phyloP scores from a whole-genome alignment of 2,888 invertebrate genomes.

The Saturnia japonica region DNA sequence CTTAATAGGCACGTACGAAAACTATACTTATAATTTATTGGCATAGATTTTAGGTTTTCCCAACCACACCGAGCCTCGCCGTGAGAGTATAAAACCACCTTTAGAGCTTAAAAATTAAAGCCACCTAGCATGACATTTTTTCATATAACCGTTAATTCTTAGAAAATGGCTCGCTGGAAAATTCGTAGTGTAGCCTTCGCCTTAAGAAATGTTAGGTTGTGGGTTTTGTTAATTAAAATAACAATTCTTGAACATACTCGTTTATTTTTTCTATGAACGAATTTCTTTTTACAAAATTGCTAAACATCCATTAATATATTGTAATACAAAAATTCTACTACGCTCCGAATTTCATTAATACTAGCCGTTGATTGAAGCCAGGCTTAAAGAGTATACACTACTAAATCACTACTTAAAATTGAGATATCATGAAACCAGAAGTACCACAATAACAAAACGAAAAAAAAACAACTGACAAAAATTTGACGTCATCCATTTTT shows the following conservation, averaged over 20 bases:
- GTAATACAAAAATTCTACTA: conserved; percentile 30
- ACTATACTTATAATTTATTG: too few relatives aligned
- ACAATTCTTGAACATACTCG: conserved; percentile 23
- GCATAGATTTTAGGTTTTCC: too few relatives aligned
- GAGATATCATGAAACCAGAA: conserved; percentile 12
- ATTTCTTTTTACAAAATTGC: conserved; percentile 36
- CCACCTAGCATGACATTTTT: too few relatives aligned
- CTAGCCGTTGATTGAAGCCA: conserved; percentile 24
- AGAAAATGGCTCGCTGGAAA: too few relatives aligned
- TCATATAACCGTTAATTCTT: too few relatives aligned
- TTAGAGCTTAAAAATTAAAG: too few relatives aligned
- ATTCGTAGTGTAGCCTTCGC: too few relatives aligned
- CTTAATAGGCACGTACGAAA: too few relatives aligned
- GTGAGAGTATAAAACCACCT: too few relatives aligned
- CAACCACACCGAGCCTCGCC: too few relatives aligned
- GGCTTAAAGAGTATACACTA: conserved; percentile 18
- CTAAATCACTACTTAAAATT: conserved; percentile 22
- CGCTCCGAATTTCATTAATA: conserved; percentile 28
- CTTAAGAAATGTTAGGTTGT: too few relatives aligned
- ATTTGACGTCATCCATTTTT: neutral
- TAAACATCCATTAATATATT: conserved; percentile 31
- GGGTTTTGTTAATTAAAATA: conserved; percentile 11
- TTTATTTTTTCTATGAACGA: conserved; percentile 33
- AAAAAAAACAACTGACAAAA: neutral
- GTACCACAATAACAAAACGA: conserved; percentile 10